A percentile compares a stretch with the other conserved stretches of the same genome.
These are phyloP conservation scores for Ametastegia equiseti DNA, from an alignment of 2,888 invertebrate species.

Conservation along the genomic window DNA sequence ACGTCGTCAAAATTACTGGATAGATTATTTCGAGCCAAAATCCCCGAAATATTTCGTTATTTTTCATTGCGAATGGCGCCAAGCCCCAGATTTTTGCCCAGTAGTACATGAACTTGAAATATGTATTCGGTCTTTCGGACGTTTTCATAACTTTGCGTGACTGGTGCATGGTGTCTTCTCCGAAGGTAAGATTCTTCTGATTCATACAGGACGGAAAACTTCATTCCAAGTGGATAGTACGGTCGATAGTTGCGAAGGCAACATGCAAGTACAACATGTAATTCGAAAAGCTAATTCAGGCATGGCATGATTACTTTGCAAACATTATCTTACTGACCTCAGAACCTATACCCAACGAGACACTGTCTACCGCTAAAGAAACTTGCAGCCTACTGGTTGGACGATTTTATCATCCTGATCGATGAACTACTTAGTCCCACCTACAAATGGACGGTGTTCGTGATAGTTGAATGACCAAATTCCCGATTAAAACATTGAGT, in stretches of 20 bases:
- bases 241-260: background rate
- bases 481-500: no score
- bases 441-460: no score
- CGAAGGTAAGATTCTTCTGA: background rate
- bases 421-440: no score
- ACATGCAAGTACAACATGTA: background rate
- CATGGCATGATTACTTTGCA: background rate
- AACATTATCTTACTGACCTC: background rate
- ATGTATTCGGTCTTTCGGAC: background rate
- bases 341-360: background rate
- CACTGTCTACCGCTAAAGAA: background rate
- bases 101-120: background rate
- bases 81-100: constrained; percentile 4
- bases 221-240: background rate
- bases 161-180: background rate
- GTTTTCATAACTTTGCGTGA: background rate
- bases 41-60: background rate
- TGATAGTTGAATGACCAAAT: no score
- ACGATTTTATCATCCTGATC: no score
- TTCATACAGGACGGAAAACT: background rate
- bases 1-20: background rate
- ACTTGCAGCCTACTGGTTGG: no score
- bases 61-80: background rate
- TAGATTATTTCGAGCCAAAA: background rate
- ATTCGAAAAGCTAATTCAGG: background rate